Evolutionary conservation across 2,888 invertebrate species (phyloP), one percentile per base, ranked within the genome.

Genomic region (Theretra japonica): DNA sequence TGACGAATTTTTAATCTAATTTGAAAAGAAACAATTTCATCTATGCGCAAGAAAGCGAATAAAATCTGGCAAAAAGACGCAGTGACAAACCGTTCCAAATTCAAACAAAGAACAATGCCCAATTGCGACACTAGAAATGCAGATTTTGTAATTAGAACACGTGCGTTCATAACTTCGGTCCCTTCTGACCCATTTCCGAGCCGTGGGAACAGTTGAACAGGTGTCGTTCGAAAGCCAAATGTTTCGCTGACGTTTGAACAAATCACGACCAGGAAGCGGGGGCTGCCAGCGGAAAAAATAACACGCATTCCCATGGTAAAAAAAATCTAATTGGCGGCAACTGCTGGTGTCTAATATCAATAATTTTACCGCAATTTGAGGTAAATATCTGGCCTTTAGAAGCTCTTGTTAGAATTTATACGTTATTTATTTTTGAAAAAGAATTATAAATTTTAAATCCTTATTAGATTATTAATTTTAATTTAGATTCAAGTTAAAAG

Each of bases 181-280:
- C 68, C 71, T 28, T 48, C 60, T 69, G 81, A 78, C 83, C 80
- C 78, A 76, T 77, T 77, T 83, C 75, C 77, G 73, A 79, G 76
- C 79, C 92, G 92, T 92, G 92, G 90, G 92, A 92, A 91, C 86
- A 62, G 72, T 53, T 72, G 75, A 87, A 91, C 92, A 92, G 92
- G 92, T 92, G 91, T 82, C 83, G 83, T 83, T 83, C 80, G 69
- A 75, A 83, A 85, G 82, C 86, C 87, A 88, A 88, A 88, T 89
- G 88, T 87, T 86, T 86, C 82, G 83, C 83, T 82, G 86, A 86
- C 84, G 81, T 76, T 75, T 83, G 80, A 83, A 87, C 89, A 90
- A 91, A 90, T 90, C 90, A 89, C 89, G 83, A 83, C 84, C 89
- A 89, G 90, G 90, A 90, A 90, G 82, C 81, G 83, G 79, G 84